Percentiles rank a stretch among this genome's conserved stretches.
These are phyloP conservation scores for Choloepus hoffmanni DNA, from an alignment of 2,113 vertebrate species.

Conservation along the genomic window DNA sequence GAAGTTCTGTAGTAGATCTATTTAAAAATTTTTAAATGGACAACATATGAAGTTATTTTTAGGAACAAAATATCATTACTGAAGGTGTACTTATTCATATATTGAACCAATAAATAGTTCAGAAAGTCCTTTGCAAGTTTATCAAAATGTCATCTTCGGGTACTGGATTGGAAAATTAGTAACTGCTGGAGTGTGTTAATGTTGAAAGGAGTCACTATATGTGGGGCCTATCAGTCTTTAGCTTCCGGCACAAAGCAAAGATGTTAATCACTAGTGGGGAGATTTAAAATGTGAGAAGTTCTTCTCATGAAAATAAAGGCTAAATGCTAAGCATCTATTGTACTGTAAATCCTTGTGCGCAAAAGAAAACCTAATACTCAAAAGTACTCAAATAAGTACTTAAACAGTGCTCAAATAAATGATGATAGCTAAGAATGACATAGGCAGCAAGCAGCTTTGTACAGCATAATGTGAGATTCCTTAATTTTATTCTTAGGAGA, in stretches of 20 bases:
- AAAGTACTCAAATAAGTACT: not conserved
- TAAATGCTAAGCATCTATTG: conserved; percentile 71
- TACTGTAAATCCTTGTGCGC: conserved; percentile 66
- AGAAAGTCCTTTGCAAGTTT: conserved; percentile 84
- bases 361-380: not conserved
- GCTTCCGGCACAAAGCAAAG: conserved; percentile 84
- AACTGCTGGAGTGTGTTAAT: conserved; percentile 84
- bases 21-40: conserved; percentile 77
- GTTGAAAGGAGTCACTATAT: conserved; percentile 83
- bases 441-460: not conserved
- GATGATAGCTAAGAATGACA: not conserved
- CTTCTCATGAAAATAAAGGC: conserved; percentile 79
- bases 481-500: conserved; percentile 25
- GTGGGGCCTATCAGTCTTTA: conserved; percentile 81
- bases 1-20: conserved; percentile 42
- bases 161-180: conserved; percentile 87
- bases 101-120: conserved; percentile 83
- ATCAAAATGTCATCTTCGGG: conserved; percentile 86
- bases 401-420: not conserved
- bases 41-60: conserved; percentile 78
- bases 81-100: conserved; percentile 77
- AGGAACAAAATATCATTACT: conserved; percentile 73
- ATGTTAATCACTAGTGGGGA: conserved; percentile 84
- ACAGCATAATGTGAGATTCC: not conserved
- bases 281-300: conserved; percentile 86